Evolutionary conservation across 2,888 invertebrate genomes (phyloP), one percentile per base, ranked within the genome.

Genomic region (Phyllotreta cruciferae): DNA sequence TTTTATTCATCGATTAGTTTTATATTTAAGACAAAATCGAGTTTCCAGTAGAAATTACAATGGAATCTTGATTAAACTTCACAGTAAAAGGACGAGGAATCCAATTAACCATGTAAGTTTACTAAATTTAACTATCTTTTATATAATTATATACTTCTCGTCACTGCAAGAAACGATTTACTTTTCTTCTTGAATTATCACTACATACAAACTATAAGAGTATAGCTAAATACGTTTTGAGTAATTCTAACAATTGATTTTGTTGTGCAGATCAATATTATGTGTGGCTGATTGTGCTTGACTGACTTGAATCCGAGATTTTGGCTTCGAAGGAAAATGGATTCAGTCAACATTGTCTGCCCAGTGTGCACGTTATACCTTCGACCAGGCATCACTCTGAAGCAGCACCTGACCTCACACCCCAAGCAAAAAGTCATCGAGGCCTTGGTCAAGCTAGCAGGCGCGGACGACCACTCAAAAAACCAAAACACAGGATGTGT

Each of bases 371-470:
- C 93, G 41, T 83, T 93, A 67, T 93, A 88, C 80, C 84, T 94
- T 71, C 87, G 92, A 72, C 90, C 90, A 82, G 93, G 93, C 62
- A 93, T 93, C 83, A 87, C 90, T 64, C 82, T 93, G 72, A 90
- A 91, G 78, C 87, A 87, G 69, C 93, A 93, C 79, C 84, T 94
- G 79, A 89, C 91, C 77, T 93, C 92, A 34, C 93, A 93, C 83
- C 93, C 93, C 44, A 93, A 93, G 80, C 93, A 93, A 74, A 92
- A 92, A 82, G 92, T 94, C 55, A 93, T 93, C 72, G 91, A 89
- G 79, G 93, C 93, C 24, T 83, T 94, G 67, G 78, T 80, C 7
- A 76, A 77, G 58, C 64, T 80, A 45, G 70, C 78, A 8, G 68
- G 63, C 55, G 63, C 57, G 47, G 71, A 72, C 11, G 72, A 69